These are phyloP conservation scores for Lepidocolaptes lacrymiger DNA, from an alignment of 2,797 vertebrate genomes.

Conservation along the genomic window DNA sequence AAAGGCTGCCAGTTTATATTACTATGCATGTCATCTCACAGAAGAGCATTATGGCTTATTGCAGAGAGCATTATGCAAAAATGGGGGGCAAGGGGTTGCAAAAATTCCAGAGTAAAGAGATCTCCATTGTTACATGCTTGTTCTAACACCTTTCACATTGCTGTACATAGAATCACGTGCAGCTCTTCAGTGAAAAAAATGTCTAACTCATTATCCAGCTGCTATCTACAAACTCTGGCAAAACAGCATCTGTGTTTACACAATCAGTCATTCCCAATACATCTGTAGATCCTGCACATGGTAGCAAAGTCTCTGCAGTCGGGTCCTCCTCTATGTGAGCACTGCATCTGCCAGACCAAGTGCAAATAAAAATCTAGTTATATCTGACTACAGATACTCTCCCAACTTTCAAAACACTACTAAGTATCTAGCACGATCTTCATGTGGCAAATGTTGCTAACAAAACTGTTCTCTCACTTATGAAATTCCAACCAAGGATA, in stretches of 20 bases:
- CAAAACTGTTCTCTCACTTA: neutral
- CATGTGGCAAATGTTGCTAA: neutral
- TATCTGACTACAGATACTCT: neutral
- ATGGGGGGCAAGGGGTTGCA: rapidly evolving
- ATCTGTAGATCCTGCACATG: neutral
- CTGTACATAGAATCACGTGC: neutral
- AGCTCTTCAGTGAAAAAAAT: neutral
- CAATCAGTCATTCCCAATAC: neutral
- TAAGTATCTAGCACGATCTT: neutral
- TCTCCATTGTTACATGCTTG: neutral
- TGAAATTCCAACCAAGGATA: neutral
- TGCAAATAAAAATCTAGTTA: neutral
- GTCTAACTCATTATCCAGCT: neutral
- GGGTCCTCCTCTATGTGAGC: neutral
- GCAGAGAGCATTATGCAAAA: neutral
- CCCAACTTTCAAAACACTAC: neutral
- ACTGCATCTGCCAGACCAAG: neutral
- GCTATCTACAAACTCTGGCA: neutral
- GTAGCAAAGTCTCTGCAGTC: neutral
- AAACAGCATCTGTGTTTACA: neutral
- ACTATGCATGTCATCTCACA: neutral
- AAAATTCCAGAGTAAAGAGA: neutral
- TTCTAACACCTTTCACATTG: neutral
- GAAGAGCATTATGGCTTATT: neutral
- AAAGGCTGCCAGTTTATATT: neutral